Evolutionary conservation across 2,113 vertebrate species (phyloP).

Genomic region (Chloroceryle aenea): DNA sequence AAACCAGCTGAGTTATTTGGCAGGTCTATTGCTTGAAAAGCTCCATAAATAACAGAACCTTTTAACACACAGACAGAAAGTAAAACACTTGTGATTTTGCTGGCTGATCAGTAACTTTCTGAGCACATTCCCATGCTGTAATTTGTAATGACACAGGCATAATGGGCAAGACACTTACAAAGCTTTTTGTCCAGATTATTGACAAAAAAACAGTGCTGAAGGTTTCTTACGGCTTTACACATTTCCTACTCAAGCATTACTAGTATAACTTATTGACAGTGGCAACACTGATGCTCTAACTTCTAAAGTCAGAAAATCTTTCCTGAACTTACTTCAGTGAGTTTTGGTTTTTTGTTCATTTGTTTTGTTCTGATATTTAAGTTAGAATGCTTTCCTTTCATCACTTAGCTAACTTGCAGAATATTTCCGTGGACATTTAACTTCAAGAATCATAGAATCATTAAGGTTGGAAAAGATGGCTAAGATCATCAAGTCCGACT

Average conservation of each 20-base stretch:
- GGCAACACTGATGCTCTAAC: neutral
- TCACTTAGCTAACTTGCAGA: neutral
- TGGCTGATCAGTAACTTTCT: neutral
- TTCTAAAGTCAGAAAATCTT: neutral
- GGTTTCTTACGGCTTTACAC: neutral
- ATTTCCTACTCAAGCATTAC: neutral
- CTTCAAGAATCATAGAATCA: neutral
- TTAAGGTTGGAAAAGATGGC: too few relatives aligned
- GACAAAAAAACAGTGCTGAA: neutral
- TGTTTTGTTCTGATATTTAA: neutral
- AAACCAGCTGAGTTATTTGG: neutral
- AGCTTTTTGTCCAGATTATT: neutral
- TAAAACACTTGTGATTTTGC: neutral
- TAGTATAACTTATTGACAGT: neutral
- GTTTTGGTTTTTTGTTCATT: neutral
- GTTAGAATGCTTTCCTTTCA: neutral
- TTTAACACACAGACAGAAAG: neutral
- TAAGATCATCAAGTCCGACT: too few relatives aligned
- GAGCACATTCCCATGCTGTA: neutral
- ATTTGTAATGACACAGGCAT: neutral
- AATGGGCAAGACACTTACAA: neutral
- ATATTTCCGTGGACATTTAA: neutral
- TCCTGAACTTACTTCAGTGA: neutral
- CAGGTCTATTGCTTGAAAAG: neutral
- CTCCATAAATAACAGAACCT: constrained; percentile 16